Percentiles rank a stretch among this genome's conserved stretches.
These are phyloP conservation scores for Spizaetus ornatus DNA, from an alignment of 2,113 vertebrate genomes.

Conservation along the genomic window DNA sequence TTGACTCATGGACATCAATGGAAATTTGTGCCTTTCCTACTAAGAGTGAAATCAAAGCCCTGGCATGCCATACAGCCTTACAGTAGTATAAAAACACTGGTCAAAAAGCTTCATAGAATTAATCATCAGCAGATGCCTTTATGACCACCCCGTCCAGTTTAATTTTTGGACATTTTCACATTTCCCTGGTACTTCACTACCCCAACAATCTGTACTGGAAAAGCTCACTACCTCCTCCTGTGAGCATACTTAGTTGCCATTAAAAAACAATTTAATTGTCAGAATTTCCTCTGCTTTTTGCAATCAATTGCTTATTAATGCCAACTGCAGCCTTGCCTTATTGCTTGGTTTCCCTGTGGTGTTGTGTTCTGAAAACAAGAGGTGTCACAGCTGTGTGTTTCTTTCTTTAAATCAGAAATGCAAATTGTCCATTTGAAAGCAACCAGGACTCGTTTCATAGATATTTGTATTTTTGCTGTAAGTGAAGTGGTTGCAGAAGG, in stretches of 20 bases:
- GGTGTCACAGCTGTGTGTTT: slow-evolving; percentile 26
- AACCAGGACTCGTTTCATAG: not conserved
- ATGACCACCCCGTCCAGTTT: not conserved
- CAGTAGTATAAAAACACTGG: not conserved
- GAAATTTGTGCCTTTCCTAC: not conserved
- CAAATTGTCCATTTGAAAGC: slow-evolving; percentile 48
- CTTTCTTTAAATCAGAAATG: slow-evolving; percentile 45
- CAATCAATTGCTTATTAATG: slow-evolving; percentile 56
- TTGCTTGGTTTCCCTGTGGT: slow-evolving; percentile 15
- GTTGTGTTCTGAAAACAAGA: slow-evolving; percentile 55
- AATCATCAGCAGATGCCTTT: not conserved
- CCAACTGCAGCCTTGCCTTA: not conserved
- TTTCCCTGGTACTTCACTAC: not conserved
- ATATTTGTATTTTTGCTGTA: slow-evolving; percentile 40
- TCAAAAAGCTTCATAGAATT: not conserved
- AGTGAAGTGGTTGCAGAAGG: slow-evolving; percentile 21
- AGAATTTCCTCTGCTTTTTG: slow-evolving; percentile 26
- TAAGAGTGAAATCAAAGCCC: not conserved
- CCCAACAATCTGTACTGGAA: not conserved
- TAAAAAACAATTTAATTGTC: slow-evolving; percentile 2
- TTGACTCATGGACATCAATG: not conserved
- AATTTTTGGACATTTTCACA: not conserved
- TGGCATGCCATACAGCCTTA: not conserved
- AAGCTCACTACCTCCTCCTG: not conserved
- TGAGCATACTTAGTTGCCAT: not conserved